phyloP scores from a whole-genome alignment of 2,113 vertebrate genomes.

The Verasper variegatus region DNA sequence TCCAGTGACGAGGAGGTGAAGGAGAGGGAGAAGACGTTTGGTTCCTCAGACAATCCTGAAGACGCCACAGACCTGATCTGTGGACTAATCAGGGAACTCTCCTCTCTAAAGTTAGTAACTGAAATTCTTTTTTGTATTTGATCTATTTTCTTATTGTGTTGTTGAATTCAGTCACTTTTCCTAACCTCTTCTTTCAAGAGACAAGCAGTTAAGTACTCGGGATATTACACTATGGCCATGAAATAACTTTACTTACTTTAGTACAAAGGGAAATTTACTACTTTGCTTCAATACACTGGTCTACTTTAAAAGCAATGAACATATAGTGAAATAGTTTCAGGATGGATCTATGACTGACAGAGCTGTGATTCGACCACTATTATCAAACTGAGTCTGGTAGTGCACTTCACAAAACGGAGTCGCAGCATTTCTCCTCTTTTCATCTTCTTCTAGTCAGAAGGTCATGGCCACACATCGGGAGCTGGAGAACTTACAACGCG shows the following conservation, averaged over 20 bases:
- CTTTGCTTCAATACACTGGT: slow-evolving; percentile 12
- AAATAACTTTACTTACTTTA: background rate
- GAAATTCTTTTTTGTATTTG: background rate
- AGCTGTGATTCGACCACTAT: background rate
- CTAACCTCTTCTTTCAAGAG: background rate
- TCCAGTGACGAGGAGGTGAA: slow-evolving; percentile 54
- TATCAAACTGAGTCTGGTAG: background rate
- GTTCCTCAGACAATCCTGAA: slow-evolving; percentile 54
- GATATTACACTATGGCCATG: too few relatives aligned
- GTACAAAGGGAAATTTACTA: too few relatives aligned
- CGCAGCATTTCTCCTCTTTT: slow-evolving; percentile 16
- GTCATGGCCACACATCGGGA: slow-evolving; percentile 78
- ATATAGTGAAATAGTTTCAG: background rate
- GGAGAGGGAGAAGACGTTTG: slow-evolving; percentile 5
- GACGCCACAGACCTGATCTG: slow-evolving; percentile 83
- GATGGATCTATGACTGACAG: background rate
- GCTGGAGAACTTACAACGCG: slow-evolving; percentile 70
- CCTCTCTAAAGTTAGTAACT: slow-evolving; percentile 86
- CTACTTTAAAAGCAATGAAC: background rate
- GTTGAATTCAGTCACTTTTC: too few relatives aligned
- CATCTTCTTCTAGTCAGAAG: slow-evolving; percentile 64
- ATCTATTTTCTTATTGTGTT: background rate
- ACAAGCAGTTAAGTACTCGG: background rate
- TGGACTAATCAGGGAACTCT: slow-evolving; percentile 87
- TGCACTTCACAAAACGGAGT: background rate